Evolutionary conservation across 2,888 invertebrate genomes (phyloP).

Genomic region (Orchesellides sinensis): DNA sequence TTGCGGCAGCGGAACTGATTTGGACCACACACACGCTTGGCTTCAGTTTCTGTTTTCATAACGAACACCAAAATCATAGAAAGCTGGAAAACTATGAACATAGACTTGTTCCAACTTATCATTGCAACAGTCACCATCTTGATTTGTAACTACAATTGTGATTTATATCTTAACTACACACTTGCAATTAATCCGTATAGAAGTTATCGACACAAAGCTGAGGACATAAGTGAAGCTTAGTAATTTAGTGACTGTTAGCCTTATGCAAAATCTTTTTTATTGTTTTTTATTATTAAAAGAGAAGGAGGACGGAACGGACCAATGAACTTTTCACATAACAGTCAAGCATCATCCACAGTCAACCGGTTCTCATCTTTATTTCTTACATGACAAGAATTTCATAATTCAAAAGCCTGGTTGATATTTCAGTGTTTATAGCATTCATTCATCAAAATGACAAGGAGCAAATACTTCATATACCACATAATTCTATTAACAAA

Average conservation of each 20-base stretch:
- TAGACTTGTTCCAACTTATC: no score
- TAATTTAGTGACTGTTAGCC: neutral
- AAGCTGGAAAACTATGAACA: neutral
- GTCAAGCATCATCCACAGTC: conserved; percentile 50
- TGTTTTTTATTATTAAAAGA: no score
- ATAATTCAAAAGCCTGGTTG: conserved; percentile 13
- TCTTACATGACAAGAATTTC: conserved; percentile 46
- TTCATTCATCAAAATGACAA: conserved; percentile 56
- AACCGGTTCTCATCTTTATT: conserved; percentile 56
- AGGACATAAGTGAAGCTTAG: conserved; percentile 16
- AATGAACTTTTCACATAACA: conserved; percentile 61
- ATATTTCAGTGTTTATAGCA: conserved; percentile 23
- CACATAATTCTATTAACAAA: no score
- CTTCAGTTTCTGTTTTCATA: neutral
- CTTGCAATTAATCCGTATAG: no score
- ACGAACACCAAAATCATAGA: neutral
- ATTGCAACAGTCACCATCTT: no score
- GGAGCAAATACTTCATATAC: neutral
- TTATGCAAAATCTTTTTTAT: neutral
- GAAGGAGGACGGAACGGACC: conserved; percentile 45
- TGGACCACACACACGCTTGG: conserved; percentile 69
- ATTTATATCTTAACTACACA: no score
- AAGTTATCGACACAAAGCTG: conserved; percentile 10
- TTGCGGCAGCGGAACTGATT: conserved; percentile 71
- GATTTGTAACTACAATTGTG: no score